Percentiles rank a stretch among this genome's conserved stretches.
These are phyloP conservation scores for Mechanitis mazaeus DNA, from an alignment of 2,888 invertebrate genomes.

Conservation along the genomic window DNA sequence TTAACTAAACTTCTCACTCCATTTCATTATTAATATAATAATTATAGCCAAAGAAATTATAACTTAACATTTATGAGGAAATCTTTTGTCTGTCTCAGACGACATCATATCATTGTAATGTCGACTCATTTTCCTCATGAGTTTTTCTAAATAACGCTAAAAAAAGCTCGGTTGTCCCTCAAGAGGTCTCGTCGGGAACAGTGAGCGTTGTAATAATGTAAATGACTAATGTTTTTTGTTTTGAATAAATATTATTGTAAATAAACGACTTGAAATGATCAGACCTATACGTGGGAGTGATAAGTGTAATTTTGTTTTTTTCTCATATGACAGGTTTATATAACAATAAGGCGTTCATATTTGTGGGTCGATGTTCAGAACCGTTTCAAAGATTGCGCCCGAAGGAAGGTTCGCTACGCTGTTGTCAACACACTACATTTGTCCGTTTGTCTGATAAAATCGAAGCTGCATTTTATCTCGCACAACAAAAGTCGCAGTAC, in stretches of 20 bases:
- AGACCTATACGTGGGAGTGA: too few species aligned
- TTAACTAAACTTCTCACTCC: constrained; percentile 37
- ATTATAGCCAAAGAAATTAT: background rate
- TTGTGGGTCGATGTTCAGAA: constrained; percentile 23
- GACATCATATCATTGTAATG: background rate
- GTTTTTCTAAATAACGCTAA: background rate
- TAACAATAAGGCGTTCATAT: constrained; percentile 16
- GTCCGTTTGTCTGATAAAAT: constrained; percentile 26
- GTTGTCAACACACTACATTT: constrained; percentile 29
- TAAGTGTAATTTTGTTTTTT: too few species aligned
- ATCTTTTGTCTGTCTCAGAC: background rate
- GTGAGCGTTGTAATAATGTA: background rate
- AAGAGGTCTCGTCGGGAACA: background rate
- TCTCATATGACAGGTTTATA: background rate
- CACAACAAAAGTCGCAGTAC: constrained; percentile 9
- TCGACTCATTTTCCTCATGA: constrained; percentile 1
- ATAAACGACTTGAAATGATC: too few species aligned
- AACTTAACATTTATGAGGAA: background rate
- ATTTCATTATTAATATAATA: constrained; percentile 11
- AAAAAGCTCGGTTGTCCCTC: background rate
- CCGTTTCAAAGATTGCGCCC: constrained; percentile 23
- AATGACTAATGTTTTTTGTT: constrained; percentile 5
- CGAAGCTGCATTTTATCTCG: constrained; percentile 24
- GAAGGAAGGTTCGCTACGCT: constrained; percentile 23
- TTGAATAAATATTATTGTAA: too few species aligned